Conservation (phyloP, 2,113 vertebrate species). For the Hydropotes inermis region DNA sequence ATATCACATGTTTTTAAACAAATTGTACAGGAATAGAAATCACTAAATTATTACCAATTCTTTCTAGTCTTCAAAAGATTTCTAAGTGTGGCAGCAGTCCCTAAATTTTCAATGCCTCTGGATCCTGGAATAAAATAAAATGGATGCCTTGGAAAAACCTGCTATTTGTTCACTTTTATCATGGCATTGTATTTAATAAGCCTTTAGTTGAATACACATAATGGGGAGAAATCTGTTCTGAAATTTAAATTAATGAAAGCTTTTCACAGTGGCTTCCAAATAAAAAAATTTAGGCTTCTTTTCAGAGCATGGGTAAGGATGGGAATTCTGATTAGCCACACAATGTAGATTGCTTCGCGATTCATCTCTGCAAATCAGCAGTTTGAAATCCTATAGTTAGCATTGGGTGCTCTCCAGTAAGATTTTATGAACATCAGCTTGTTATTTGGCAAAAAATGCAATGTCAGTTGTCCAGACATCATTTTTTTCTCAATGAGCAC, state of each 20-base stretch:
- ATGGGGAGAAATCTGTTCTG: constrained; percentile 55
- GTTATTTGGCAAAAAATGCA: constrained; percentile 68
- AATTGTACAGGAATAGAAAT: constrained; percentile 34
- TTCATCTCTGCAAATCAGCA: constrained; percentile 74
- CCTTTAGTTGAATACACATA: constrained; percentile 51
- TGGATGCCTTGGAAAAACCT: neutral
- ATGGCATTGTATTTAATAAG: constrained; percentile 42
- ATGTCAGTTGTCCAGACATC: constrained; percentile 65
- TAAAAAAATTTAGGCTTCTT: constrained; percentile 56
- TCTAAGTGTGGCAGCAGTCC: neutral
- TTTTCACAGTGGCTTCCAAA: constrained; percentile 52
- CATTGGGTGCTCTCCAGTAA: constrained; percentile 74
- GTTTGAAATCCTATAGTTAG: constrained; percentile 72
- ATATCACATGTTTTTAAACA: constrained; percentile 20
- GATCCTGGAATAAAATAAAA: constrained; percentile 40
- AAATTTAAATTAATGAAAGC: constrained; percentile 69
- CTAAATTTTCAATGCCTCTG: neutral
- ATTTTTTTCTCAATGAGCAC: constrained; percentile 66
- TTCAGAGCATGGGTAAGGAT: constrained; percentile 31
- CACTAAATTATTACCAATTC: neutral
- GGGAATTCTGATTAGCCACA: constrained; percentile 71
- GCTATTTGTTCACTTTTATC: constrained; percentile 41
- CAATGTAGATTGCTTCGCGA: constrained; percentile 53
- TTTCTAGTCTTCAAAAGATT: neutral
- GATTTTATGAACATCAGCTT: constrained; percentile 63